These are phyloP conservation scores for Climacteris rufus DNA, from an alignment of 2,113 vertebrate species.

Conservation along the genomic window DNA sequence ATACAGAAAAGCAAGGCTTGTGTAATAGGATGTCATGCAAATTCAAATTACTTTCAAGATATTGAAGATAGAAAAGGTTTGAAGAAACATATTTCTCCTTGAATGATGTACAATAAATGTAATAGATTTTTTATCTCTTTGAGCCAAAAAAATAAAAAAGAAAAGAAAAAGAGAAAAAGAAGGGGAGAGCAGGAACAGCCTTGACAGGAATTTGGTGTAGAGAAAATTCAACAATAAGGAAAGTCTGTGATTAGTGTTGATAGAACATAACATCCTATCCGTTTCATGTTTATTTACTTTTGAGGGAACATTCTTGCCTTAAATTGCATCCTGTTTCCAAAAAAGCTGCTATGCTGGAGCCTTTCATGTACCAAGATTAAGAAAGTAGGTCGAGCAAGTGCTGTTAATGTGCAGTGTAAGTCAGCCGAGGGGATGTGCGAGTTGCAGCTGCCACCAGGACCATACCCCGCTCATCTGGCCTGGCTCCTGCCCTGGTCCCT, in stretches of 20 bases:
- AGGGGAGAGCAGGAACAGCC: not conserved
- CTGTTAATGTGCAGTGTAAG: not conserved
- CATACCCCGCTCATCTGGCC: not conserved
- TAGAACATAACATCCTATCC: slow-evolving; percentile 48
- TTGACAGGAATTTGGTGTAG: not conserved
- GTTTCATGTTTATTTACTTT: slow-evolving; percentile 47
- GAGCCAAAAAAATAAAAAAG: not conserved
- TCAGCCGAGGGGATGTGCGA: not conserved
- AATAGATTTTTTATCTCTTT: not conserved
- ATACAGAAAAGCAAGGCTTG: not conserved
- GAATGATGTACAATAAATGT: not conserved
- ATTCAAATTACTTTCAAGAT: not conserved
- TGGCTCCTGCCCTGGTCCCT: not conserved
- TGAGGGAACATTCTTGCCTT: slow-evolving; percentile 48
- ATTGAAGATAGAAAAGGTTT: not conserved
- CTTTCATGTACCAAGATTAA: not conserved
- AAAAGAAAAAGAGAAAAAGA: not conserved
- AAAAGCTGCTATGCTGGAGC: not conserved
- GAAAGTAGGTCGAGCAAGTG: not conserved
- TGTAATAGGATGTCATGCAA: not conserved
- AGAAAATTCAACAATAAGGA: not conserved
- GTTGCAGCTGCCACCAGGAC: not conserved
- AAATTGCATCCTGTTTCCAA: slow-evolving; percentile 36
- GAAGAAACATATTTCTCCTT: not conserved
- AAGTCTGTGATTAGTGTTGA: not conserved